Conservation (phyloP, 1,140 invertebrate genomes). For the Episyrphus balteatus region DNA sequence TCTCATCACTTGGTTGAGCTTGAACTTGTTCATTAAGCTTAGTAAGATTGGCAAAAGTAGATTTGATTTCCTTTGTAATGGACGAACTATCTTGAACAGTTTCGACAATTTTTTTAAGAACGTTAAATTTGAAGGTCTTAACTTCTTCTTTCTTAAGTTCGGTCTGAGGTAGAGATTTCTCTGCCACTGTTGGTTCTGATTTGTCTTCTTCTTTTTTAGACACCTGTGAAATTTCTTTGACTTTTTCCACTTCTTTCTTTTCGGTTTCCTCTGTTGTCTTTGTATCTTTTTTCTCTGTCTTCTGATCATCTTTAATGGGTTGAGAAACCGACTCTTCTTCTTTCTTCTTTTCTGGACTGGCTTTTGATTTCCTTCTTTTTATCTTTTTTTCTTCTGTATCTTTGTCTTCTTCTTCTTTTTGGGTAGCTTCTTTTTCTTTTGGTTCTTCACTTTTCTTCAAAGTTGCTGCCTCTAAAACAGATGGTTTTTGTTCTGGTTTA, state of each 20-base stretch:
- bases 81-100: too few relatives aligned
- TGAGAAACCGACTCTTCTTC: conserved; percentile 4
- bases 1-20: too few relatives aligned
- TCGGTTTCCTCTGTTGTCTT: background rate
- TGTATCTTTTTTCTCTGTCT: conserved; percentile 1
- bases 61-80: too few relatives aligned
- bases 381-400: conserved; percentile 7
- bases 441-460: conserved; percentile 4
- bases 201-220: conserved; percentile 4
- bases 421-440: conserved; percentile 5
- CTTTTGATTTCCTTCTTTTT: conserved; percentile 4
- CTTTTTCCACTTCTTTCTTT: conserved; percentile 3
- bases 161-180: background rate
- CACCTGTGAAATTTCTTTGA: background rate
- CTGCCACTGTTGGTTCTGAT: conserved; percentile 1
- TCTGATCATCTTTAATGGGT: background rate
- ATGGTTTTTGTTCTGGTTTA: conserved; percentile 7
- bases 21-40: too few relatives aligned
- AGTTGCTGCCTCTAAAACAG: too few relatives aligned
- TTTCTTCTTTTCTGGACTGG: background rate
- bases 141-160: too few relatives aligned
- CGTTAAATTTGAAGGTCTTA: too few relatives aligned
- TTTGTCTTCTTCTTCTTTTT: conserved; percentile 10
- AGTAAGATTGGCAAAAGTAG: too few relatives aligned
- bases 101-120: too few relatives aligned